Evolutionary conservation across 2,888 invertebrate species (phyloP).

Genomic region (Dicyrtoma fusca): DNA sequence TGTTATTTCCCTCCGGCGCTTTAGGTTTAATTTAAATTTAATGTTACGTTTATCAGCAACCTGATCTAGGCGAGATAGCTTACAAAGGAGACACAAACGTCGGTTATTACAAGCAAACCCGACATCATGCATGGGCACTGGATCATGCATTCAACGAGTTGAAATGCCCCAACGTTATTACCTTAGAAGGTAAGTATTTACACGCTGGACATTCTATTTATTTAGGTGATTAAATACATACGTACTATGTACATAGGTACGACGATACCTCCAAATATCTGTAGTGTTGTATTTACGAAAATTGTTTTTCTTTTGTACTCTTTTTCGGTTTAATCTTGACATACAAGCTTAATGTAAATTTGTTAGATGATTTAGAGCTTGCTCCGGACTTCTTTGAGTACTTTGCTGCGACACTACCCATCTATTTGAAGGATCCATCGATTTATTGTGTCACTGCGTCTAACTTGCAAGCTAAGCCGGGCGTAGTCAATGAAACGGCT

Average conservation of each 20-base stretch:
- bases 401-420: slow-evolving; percentile 29
- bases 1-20: no score
- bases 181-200: slow-evolving; percentile 24
- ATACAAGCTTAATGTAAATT: no score
- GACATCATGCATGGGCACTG: slow-evolving; percentile 34
- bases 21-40: no score
- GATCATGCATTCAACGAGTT: slow-evolving; percentile 23
- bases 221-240: no score
- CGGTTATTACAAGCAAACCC: slow-evolving; percentile 31
- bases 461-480: slow-evolving; percentile 26
- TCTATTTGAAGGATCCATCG: slow-evolving; percentile 9
- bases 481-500: slow-evolving; percentile 13
- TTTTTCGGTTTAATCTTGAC: no score
- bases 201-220: neutral
- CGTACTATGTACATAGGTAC: no score
- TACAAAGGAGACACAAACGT: neutral
- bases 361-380: slow-evolving; percentile 36
- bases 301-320: no score
- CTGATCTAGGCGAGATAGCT: slow-evolving; percentile 28
- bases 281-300: no score
- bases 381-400: slow-evolving; percentile 38
- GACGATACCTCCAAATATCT: no score
- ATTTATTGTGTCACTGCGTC: slow-evolving; percentile 35
- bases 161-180: slow-evolving; percentile 22
- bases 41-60: slow-evolving; percentile 44